phyloP scores from a whole-genome alignment of 1,140 invertebrate species.

The Kradibia gibbosae region DNA sequence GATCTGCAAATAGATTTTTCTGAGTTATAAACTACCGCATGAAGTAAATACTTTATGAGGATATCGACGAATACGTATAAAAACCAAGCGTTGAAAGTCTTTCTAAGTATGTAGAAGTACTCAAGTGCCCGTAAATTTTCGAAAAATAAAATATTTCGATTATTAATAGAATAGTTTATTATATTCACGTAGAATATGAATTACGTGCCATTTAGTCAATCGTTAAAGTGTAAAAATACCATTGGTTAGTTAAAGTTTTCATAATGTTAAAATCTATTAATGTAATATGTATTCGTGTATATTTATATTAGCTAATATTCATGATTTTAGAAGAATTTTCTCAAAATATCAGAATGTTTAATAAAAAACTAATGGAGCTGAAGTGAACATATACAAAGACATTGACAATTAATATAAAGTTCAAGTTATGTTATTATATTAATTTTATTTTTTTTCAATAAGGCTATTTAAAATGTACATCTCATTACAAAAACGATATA shows the following conservation, averaged over 20 bases:
- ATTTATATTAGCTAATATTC: not conserved
- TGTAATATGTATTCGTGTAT: not conserved
- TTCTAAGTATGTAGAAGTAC: not conserved
- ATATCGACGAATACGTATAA: not conserved
- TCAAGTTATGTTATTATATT: not conserved
- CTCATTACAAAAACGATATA: not conserved
- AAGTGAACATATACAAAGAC: constrained; percentile 1
- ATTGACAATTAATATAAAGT: not conserved
- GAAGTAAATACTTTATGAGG: not conserved
- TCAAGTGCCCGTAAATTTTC: constrained; percentile 36
- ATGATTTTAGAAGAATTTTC: not conserved
- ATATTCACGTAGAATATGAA: not conserved
- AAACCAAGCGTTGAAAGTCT: constrained; percentile 5
- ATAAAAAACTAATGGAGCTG: not conserved
- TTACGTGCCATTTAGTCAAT: not conserved
- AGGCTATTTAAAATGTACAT: not conserved
- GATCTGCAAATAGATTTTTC: not conserved
- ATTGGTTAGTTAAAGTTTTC: not conserved
- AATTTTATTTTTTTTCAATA: not conserved
- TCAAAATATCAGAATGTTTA: not conserved
- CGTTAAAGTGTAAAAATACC: not conserved
- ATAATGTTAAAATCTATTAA: not conserved
- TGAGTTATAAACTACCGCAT: not conserved
- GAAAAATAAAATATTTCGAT: not conserved
- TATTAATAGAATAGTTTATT: not conserved